Evolutionary conservation across 2,888 invertebrate genomes (phyloP).

Genomic region (Pristionchus exspectatus): DNA sequence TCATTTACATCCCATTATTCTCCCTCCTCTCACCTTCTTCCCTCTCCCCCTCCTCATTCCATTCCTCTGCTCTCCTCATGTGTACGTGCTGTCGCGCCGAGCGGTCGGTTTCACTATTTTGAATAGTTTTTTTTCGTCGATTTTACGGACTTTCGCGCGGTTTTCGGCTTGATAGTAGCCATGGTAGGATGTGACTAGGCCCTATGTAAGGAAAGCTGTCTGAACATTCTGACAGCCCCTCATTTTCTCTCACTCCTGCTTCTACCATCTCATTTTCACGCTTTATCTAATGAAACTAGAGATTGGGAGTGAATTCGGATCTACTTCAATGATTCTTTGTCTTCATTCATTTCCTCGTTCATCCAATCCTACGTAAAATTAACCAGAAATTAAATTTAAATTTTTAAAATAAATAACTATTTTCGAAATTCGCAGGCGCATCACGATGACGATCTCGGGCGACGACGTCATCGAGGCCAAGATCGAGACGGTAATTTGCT

Average conservation of each 20-base stretch:
- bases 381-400: background rate
- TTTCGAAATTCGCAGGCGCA: background rate
- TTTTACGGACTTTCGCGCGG: no score
- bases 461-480: constrained; percentile 32
- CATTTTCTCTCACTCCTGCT: no score
- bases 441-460: background rate
- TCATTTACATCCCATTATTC: background rate
- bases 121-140: background rate
- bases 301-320: no score
- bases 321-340: no score
- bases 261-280: no score
- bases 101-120: constrained; percentile 16
- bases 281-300: no score
- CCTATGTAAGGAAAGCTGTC: no score
- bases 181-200: no score
- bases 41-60: background rate
- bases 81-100: background rate
- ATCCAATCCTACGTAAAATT: no score
- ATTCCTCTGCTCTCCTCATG: constrained; percentile 5
- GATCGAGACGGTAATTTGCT: background rate
- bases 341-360: no score
- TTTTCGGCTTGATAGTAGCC: no score
- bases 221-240: no score
- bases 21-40: background rate
- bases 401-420: background rate